Percentiles rank a stretch among this genome's conserved stretches.
Evolutionary conservation across 1,140 invertebrate species (phyloP).

Genomic region (Solenopsis fugax): DNA sequence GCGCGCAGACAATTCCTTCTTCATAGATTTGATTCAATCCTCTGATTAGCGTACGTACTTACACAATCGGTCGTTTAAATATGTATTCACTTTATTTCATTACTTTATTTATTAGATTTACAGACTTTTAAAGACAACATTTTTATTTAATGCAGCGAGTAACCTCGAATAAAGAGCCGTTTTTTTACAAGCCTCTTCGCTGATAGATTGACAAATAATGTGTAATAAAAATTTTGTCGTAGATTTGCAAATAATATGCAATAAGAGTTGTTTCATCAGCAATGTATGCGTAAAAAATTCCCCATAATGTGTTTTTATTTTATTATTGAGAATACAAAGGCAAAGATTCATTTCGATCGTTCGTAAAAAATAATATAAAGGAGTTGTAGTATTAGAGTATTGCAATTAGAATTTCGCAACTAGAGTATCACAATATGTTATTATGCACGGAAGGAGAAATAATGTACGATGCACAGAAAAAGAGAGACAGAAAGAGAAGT

Average conservation of each 20-base stretch:
- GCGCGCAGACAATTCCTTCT: neutral
- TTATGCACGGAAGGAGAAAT: neutral
- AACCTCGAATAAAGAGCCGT: neutral
- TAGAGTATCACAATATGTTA: neutral
- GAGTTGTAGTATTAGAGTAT: neutral
- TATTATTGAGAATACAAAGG: neutral
- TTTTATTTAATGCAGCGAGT: neutral
- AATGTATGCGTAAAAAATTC: conserved; percentile 11
- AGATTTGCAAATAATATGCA: neutral
- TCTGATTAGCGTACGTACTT: neutral
- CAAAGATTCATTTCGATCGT: neutral
- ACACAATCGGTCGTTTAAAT: neutral
- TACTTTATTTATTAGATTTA: conserved; percentile 6
- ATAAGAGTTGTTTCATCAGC: neutral
- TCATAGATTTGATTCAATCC: neutral
- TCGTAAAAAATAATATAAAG: conserved; percentile 21
- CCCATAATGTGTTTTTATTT: neutral
- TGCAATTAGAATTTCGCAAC: neutral
- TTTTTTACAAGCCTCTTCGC: neutral
- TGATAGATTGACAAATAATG: neutral
- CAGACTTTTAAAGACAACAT: neutral
- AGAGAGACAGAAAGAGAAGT: neutral
- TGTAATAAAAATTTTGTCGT: no score
- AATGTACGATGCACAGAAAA: neutral
- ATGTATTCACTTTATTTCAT: neutral